These are phyloP conservation scores for Ephestia elutella DNA, from an alignment of 1,140 invertebrate genomes.

Conservation along the genomic window DNA sequence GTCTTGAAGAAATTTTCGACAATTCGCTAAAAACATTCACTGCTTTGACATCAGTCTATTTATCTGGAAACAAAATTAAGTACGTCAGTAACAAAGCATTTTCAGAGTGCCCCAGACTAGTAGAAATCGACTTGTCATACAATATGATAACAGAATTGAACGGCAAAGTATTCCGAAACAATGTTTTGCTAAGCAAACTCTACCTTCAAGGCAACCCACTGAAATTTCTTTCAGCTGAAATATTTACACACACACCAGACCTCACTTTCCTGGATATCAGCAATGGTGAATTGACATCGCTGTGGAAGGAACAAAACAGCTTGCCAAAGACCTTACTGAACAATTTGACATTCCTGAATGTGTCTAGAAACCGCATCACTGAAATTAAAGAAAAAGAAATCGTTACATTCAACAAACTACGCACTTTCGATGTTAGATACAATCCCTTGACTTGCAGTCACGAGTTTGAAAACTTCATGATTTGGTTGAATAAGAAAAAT, in stretches of 20 bases:
- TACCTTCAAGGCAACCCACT: slow-evolving; percentile 82
- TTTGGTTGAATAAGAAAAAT: slow-evolving; percentile 72
- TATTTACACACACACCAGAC: slow-evolving; percentile 76
- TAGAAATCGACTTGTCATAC: slow-evolving; percentile 80
- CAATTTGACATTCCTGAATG: slow-evolving; percentile 74
- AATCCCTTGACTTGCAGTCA: slow-evolving; percentile 80
- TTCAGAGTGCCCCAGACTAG: slow-evolving; percentile 73
- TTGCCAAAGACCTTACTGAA: slow-evolving; percentile 57
- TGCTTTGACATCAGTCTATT: slow-evolving; percentile 76
- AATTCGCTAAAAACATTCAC: slow-evolving; percentile 80
- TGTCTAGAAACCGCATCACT: slow-evolving; percentile 75
- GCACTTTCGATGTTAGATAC: slow-evolving; percentile 76
- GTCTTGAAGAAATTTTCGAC: slow-evolving; percentile 76
- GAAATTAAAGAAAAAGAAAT: slow-evolving; percentile 75
- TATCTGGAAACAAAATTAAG: slow-evolving; percentile 78
- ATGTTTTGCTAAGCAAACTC: slow-evolving; percentile 77
- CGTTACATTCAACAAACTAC: slow-evolving; percentile 75
- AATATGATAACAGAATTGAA: slow-evolving; percentile 77
- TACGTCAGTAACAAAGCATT: slow-evolving; percentile 69
- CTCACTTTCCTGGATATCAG: slow-evolving; percentile 77
- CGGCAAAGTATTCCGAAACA: slow-evolving; percentile 77
- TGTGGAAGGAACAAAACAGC: slow-evolving; percentile 77
- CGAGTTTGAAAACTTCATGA: slow-evolving; percentile 76
- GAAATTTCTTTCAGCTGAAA: slow-evolving; percentile 77
- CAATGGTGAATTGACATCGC: slow-evolving; percentile 76